Evolutionary conservation across 2,113 vertebrate species (phyloP).

Genomic region (Acanthisitta chloris): DNA sequence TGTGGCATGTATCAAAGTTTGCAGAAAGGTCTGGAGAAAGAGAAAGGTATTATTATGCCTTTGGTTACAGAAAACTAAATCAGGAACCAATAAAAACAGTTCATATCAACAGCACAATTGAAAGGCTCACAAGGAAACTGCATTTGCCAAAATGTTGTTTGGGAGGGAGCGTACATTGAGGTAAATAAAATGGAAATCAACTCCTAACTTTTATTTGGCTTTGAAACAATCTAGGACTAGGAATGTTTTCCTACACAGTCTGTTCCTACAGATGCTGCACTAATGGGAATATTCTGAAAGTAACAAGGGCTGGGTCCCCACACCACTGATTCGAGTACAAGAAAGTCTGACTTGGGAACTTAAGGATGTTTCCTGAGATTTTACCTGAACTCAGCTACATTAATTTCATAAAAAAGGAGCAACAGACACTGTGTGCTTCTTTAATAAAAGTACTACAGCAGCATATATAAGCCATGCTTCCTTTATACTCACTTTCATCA

Average conservation of each 20-base stretch:
- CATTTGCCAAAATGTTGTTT: not conserved
- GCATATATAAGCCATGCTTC: not conserved
- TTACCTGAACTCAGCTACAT: not conserved
- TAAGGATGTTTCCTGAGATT: not conserved
- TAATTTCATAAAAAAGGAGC: not conserved
- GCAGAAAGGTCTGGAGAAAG: constrained; percentile 79
- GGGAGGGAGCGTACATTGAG: accelerated
- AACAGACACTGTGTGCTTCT: not conserved
- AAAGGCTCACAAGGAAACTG: not conserved
- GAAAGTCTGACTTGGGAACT: not conserved
- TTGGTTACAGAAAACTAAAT: not conserved
- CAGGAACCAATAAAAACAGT: not conserved
- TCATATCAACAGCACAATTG: not conserved
- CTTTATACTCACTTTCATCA: constrained; percentile 85
- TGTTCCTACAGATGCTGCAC: not conserved
- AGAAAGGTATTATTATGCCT: not conserved
- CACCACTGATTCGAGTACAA: not conserved
- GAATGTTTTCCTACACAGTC: not conserved
- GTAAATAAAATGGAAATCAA: not conserved
- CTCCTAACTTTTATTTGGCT: not conserved
- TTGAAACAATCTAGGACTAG: not conserved
- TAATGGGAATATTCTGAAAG: not conserved
- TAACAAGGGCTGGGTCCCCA: not conserved
- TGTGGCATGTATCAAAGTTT: constrained; percentile 88
- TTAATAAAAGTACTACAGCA: not conserved